These are phyloP conservation scores for Lissocephala sabroskyi DNA, from an alignment of 2,888 invertebrate species.

Conservation along the genomic window DNA sequence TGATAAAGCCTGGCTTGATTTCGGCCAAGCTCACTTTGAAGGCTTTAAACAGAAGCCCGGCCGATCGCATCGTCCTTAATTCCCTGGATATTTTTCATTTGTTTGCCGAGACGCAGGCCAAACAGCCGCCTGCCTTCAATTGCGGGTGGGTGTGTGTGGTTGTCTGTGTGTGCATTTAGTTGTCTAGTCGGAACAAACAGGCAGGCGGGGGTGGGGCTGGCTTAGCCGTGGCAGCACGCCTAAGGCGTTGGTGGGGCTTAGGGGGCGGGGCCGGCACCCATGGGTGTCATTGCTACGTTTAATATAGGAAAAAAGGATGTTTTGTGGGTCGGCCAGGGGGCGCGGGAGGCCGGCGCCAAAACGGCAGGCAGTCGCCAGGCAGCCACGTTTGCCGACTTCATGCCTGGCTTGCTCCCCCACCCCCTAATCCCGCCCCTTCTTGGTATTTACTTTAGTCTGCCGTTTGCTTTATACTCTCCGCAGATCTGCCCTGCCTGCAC, in stretches of 20 bases:
- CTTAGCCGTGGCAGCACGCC: constrained; percentile 35
- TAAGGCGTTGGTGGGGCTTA: constrained; percentile 16
- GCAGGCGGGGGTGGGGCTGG: neutral
- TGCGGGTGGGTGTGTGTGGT: constrained; percentile 65
- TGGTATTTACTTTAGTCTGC: constrained; percentile 58
- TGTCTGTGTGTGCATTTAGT: constrained; percentile 66
- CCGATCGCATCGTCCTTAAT: constrained; percentile 61
- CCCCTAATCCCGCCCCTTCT: neutral
- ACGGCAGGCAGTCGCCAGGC: no score
- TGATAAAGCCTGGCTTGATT: no score
- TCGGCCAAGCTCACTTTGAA: no score
- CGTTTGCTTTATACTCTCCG: constrained; percentile 49
- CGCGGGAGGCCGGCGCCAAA: constrained; percentile 24
- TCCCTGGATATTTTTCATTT: constrained; percentile 66
- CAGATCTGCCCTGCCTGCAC: neutral
- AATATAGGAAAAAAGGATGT: constrained; percentile 64
- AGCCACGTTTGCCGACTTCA: constrained; percentile 22
- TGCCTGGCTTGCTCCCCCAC: neutral
- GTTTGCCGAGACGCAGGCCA: constrained; percentile 24
- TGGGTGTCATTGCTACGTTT: constrained; percentile 64
- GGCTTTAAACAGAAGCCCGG: no score
- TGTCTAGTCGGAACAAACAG: constrained; percentile 37
- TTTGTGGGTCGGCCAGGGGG: neutral
- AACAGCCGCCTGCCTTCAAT: constrained; percentile 18
- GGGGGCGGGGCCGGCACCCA: constrained; percentile 40